Percentiles rank a stretch among this genome's conserved stretches.
Conservation (phyloP, 2,113 vertebrate genomes). For the Elachura formosa region DNA sequence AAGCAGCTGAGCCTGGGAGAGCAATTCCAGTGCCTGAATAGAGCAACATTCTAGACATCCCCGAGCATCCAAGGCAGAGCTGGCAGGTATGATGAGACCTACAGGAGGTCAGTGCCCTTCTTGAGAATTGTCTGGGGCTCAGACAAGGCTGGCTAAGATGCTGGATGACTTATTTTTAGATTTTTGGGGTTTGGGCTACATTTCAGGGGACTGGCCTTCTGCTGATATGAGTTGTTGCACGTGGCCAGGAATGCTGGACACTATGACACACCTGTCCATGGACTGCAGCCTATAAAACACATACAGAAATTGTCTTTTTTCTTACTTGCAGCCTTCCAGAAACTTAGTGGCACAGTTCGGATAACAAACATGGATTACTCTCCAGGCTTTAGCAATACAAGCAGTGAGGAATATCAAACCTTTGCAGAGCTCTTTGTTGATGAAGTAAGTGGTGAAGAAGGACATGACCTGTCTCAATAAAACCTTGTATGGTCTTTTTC, state of each 20-base stretch:
- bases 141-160: neutral
- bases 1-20: neutral
- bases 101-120: neutral
- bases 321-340: constrained; percentile 69
- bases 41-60: neutral
- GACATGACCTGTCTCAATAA: fast-evolving
- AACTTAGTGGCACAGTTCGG: constrained; percentile 60
- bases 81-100: neutral
- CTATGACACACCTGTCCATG: neutral
- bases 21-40: neutral
- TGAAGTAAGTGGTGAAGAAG: constrained; percentile 65
- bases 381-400: constrained; percentile 56
- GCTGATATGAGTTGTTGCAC: neutral
- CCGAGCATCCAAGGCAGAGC: neutral
- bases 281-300: neutral
- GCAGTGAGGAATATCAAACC: constrained; percentile 70
- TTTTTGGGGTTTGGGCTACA: neutral
- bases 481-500: neutral
- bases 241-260: neutral
- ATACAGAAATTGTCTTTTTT: neutral
- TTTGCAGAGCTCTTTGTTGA: constrained; percentile 67
- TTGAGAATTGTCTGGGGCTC: neutral
- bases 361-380: constrained; percentile 72
- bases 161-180: neutral
- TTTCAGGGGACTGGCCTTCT: neutral